Base-by-base conservation (phyloP, 2,113 vertebrate genomes). In the Galbula dea region DNA sequence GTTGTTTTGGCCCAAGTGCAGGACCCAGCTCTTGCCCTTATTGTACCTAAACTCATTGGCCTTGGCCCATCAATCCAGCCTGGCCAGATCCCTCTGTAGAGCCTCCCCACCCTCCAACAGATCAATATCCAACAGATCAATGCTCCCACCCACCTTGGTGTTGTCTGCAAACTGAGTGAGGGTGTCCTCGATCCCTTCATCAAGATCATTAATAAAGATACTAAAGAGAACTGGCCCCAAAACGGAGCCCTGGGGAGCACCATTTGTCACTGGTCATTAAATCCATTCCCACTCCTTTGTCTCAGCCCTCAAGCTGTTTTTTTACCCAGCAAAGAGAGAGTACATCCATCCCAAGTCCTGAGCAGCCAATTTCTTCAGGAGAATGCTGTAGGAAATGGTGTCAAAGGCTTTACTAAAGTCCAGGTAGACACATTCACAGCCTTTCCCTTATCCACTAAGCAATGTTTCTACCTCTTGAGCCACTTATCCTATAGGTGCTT, bases 401-500 rank as follows among this genome's bases (percentile, higher is more conserved):
- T 27, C 58, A 16, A 24, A 15, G n/a, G 21, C 57, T 57, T n/a
- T 32, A 12, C 54, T n/a, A 30, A 21, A 32, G 18, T 12, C 30
- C 54, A n/a, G 30, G n/a, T 24, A 34, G 55, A 22, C 55, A 23
- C 32, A 13, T 14, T 30, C 57, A 34, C 21, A 58, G n/a, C 57
- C n/a, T 34, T 32, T 20, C 54, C 55, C n/a, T 23, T 7, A 34
- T 21, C 57, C n/a, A 7, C n/a, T 24, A 20, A 15, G 15, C 57
- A n/a, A 36, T 15, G 15, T 66, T 78, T 59, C 6, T 52, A 3
- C 65, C 51, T 49, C 43, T 34, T 8, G 13, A 71, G 65, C 21
- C 29, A 5, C 29, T 32, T 5, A 17, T 61, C 36, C 48, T 39
- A 27, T 0, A 2, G 26, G 8, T 52, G 9, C 18, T 2, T 26